Conservation (phyloP, 2,888 invertebrate species). For the Siphonodentalium dalli region DNA sequence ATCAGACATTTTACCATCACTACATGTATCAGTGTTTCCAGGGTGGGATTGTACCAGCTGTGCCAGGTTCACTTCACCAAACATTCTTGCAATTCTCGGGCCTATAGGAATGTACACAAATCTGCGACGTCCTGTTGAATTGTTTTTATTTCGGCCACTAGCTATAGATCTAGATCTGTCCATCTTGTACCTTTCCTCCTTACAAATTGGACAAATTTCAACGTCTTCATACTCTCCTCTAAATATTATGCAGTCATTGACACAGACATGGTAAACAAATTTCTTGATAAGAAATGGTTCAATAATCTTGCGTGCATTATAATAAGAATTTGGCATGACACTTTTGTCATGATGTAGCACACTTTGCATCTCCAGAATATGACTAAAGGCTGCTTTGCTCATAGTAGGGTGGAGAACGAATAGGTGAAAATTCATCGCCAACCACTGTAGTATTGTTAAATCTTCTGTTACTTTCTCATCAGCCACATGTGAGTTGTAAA, state of each 20-base stretch:
- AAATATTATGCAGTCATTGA: constrained; percentile 6
- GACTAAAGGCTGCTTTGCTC: too few relatives aligned
- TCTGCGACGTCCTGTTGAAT: too few relatives aligned
- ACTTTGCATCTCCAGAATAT: not conserved
- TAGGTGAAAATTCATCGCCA: too few relatives aligned
- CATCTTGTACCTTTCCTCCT: not conserved
- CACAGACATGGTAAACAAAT: constrained; percentile 1
- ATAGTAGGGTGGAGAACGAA: too few relatives aligned
- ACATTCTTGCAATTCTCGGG: constrained; percentile 10
- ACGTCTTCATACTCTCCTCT: not conserved
- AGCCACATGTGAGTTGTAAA: too few relatives aligned
- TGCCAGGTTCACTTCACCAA: constrained; percentile 9
- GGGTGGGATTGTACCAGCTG: constrained; percentile 1
- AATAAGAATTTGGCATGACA: constrained; percentile 4
- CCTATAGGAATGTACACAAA: constrained; percentile 2
- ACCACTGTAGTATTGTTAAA: too few relatives aligned
- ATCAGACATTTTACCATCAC: constrained; percentile 3
- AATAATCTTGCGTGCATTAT: constrained; percentile 4
- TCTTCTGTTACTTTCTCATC: too few relatives aligned
- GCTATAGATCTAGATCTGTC: too few relatives aligned
- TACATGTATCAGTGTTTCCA: not conserved
- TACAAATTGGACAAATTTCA: not conserved
- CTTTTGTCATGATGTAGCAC: not conserved
- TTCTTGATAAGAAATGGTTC: constrained; percentile 10
- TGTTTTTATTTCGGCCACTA: too few relatives aligned